phyloP scores from a whole-genome alignment of 2,888 invertebrate genomes.

The Rhamnusium bicolor region DNA sequence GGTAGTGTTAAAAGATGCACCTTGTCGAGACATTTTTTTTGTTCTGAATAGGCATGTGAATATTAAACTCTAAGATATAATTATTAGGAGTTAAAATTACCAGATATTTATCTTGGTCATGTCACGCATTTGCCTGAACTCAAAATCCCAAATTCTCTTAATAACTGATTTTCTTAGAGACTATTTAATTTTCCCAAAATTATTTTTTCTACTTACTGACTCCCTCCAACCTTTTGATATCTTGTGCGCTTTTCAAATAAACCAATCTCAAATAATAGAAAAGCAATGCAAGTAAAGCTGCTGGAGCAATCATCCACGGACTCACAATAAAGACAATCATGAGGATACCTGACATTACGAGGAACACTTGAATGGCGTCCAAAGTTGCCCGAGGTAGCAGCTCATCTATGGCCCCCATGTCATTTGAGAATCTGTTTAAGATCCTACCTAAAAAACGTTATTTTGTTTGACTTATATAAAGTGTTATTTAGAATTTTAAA shows the following conservation, averaged over 20 bases:
- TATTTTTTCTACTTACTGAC: conserved; percentile 65
- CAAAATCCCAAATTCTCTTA: no score
- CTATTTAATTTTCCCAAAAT: neutral
- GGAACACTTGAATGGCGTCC: conserved; percentile 77
- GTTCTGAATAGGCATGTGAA: no score
- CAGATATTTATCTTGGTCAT: no score
- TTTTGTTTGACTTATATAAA: no score
- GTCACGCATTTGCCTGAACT: no score
- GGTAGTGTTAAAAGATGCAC: no score
- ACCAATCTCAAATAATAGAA: conserved; percentile 78
- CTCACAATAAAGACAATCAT: conserved; percentile 81
- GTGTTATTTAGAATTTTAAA: no score
- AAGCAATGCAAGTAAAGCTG: conserved; percentile 75
- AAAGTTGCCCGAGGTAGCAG: conserved; percentile 77
- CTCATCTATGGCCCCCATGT: conserved; percentile 85
- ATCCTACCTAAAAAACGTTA: conserved; percentile 76
- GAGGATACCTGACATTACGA: conserved; percentile 82
- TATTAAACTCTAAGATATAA: no score
- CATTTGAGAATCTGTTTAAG: conserved; percentile 88
- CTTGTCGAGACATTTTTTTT: no score
- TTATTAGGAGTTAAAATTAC: no score
- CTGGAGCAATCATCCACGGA: conserved; percentile 78
- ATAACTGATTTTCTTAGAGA: no score
- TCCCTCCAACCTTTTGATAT: conserved; percentile 78
- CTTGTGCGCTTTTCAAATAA: conserved; percentile 81